These are phyloP conservation scores for Saccostrea glomerata DNA, from an alignment of 1,140 invertebrate species.

Conservation along the genomic window DNA sequence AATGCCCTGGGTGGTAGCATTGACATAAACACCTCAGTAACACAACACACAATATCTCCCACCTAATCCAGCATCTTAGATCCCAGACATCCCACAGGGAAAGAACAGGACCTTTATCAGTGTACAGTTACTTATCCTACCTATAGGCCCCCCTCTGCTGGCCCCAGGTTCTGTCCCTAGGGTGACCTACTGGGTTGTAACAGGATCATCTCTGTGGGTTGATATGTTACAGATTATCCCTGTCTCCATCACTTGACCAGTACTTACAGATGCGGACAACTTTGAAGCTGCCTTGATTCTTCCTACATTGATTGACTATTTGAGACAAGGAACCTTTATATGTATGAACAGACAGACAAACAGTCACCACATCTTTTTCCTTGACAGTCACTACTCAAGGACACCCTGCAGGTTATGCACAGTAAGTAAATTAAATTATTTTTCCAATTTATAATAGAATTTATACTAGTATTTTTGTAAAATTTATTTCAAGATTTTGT, in stretches of 20 bases:
- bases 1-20: neutral
- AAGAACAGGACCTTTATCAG: neutral
- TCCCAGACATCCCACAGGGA: neutral
- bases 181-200: neutral
- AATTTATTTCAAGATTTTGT: neutral
- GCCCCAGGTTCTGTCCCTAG: neutral
- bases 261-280: neutral
- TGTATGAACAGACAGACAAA: neutral
- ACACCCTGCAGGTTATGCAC: neutral
- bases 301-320: neutral
- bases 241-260: neutral
- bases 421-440: neutral
- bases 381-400: neutral
- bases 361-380: neutral
- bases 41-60: neutral
- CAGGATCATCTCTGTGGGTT: slow-evolving; percentile 20
- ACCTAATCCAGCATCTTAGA: neutral
- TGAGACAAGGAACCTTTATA: neutral
- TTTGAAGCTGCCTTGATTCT: neutral
- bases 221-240: slow-evolving; percentile 14
- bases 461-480: neutral
- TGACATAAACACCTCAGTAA: slow-evolving; percentile 14
- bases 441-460: neutral
- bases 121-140: neutral
- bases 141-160: neutral